A percentile compares a stretch with the other conserved stretches of the same genome.
These are phyloP conservation scores for Chesias legatella DNA, from an alignment of 2,888 invertebrate species.

Conservation along the genomic window DNA sequence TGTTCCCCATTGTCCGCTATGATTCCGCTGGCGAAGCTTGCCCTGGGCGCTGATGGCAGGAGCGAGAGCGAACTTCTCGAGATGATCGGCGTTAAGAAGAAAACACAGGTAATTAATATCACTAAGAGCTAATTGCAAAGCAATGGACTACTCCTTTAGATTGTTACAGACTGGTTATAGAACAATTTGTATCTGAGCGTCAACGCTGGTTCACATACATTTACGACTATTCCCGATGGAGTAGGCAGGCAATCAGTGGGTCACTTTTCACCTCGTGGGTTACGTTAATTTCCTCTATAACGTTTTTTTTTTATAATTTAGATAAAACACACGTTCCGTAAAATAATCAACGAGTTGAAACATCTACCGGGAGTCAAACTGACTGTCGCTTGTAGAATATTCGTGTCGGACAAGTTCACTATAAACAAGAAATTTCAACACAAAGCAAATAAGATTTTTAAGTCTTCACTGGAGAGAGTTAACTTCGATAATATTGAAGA, in stretches of 20 bases:
- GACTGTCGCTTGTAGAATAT: conserved; percentile 84
- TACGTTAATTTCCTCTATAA: no score
- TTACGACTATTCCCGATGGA: not conserved
- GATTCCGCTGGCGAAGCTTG: conserved; percentile 50
- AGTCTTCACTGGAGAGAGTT: conserved; percentile 75
- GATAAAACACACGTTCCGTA: conserved; percentile 16
- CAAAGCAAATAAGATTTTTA: conserved; percentile 74
- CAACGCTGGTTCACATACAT: no score
- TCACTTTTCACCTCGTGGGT: no score
- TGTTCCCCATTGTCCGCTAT: conserved; percentile 57
- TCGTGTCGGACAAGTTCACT: conserved; percentile 52
- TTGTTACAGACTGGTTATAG: no score
- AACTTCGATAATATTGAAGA: conserved; percentile 69
- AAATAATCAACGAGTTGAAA: conserved; percentile 29
- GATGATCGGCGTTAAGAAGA: conserved; percentile 35
- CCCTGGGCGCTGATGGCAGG: conserved; percentile 39
- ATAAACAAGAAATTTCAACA: conserved; percentile 71
- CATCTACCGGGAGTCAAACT: conserved; percentile 66
- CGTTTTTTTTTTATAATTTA: no score
- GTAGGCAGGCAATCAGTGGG: no score
- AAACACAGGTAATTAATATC: conserved; percentile 3
- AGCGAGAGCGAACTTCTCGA: conserved; percentile 34
- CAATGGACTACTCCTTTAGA: no score
- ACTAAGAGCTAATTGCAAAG: no score
- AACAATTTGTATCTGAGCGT: no score